A percentile compares a stretch with the other conserved stretches of the same genome.
These are phyloP conservation scores for Ptilodon capucinus DNA, from an alignment of 2,888 invertebrate species.

Conservation along the genomic window DNA sequence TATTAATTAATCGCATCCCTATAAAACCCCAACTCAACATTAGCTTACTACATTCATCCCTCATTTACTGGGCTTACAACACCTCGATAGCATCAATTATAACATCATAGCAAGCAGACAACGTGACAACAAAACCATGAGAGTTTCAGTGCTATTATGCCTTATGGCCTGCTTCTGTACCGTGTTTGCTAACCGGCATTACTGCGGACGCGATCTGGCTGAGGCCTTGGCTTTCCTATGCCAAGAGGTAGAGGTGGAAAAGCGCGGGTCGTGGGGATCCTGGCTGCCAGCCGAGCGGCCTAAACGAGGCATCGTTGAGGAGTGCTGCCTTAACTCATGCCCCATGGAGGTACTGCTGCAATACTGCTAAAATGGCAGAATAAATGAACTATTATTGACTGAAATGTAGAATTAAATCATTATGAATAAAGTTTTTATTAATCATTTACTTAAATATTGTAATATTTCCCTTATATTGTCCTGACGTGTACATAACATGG, in stretches of 20 bases:
- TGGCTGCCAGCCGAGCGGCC: conserved; percentile 4
- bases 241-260: conserved; percentile 4
- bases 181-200: conserved; percentile 2
- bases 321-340: conserved; percentile 32
- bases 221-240: conserved; percentile 23
- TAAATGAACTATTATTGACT: background rate
- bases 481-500: no score
- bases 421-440: background rate
- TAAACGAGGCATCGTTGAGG: conserved; percentile 30
- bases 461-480: no score
- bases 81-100: background rate
- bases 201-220: conserved; percentile 32
- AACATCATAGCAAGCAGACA: background rate
- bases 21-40: background rate
- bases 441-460: no score
- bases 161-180: conserved; percentile 1
- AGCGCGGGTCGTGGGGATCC: conserved; percentile 3
- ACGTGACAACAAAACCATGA: background rate
- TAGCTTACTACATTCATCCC: background rate
- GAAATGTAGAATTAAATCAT: background rate
- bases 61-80: background rate
- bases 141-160: background rate
- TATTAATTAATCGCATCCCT: background rate
- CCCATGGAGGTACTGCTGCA: conserved; percentile 21
- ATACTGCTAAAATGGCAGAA: conserved; percentile 18